These are phyloP conservation scores for Chrysolophus pictus DNA, from an alignment of 2,797 vertebrate genomes.

Conservation along the genomic window DNA sequence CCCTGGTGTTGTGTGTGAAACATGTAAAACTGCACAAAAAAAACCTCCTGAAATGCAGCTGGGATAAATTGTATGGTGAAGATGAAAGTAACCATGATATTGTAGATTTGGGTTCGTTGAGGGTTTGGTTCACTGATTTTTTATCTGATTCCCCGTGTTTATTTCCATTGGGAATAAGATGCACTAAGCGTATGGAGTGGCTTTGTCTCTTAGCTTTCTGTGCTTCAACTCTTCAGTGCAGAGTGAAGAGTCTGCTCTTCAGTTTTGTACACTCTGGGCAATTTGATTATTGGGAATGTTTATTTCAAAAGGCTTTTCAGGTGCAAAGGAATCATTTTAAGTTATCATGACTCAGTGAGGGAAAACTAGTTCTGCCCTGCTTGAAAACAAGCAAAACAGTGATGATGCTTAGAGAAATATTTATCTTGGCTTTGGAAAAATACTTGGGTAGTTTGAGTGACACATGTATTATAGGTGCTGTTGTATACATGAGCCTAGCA, in stretches of 20 bases:
- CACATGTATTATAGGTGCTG: neutral
- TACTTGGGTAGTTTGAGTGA: neutral
- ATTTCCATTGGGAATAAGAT: neutral
- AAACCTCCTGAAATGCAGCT: neutral
- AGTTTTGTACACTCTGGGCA: conserved; percentile 2
- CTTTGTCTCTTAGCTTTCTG: neutral
- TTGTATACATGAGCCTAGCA: neutral
- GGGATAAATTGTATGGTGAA: neutral
- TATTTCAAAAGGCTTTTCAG: conserved; percentile 37
- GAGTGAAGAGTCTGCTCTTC: neutral
- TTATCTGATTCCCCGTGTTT: neutral
- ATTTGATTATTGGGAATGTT: neutral
- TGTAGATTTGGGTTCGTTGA: neutral
- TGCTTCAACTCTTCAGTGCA: neutral
- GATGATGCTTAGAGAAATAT: conserved; percentile 9
- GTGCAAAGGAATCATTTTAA: conserved; percentile 48
- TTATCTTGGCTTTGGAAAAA: conserved; percentile 15
- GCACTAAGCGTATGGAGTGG: fast-evolving
- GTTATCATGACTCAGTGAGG: conserved; percentile 8
- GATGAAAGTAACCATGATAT: neutral
- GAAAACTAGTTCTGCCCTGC: neutral
- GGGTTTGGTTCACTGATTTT: neutral
- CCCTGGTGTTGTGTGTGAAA: fast-evolving
- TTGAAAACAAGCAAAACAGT: neutral
- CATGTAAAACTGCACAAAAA: neutral